Evolutionary conservation across 2,888 invertebrate genomes (phyloP), one percentile per base, ranked within the genome.

Genomic region (Pristionchus entomophagus): DNA sequence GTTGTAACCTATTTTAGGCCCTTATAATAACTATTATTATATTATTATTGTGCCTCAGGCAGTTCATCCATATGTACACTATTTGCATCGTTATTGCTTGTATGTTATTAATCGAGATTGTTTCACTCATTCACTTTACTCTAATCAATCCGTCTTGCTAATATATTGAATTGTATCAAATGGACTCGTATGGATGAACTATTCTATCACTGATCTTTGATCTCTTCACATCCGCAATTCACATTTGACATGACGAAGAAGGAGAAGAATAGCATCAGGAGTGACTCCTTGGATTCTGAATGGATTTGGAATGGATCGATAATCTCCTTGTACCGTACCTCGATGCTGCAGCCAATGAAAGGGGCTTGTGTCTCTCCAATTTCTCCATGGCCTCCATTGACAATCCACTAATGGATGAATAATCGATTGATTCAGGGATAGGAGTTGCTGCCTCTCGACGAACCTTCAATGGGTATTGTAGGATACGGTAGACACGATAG

Each of bases 361-460:
- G 87, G 2, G 93, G 93, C 35, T 91, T 89, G n/a, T 87, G 84
- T 80, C 86, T 45, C 19, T 91, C 89, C 85, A 93, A 80, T 83
- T 93, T 94, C 86, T 93, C 93, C 29, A 90, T 86, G 51, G 92
- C 90, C 86, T 93, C 93, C 81, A 89, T 96, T 96, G 94, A 97
- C 96, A 10, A 96, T 96, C 87, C 97, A 22, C 83, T 82, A 85
- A 92, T 88, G 35, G 78, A 73, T 1, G 88, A 82, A 83, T 91
- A 92, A 84, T 92, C 89, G 19, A 92, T 87, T 62, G 90, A 86
- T 32, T 91, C 91, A 12, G 92, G 92, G 32, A 92, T 87, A 35
- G 78, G 78, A 8, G 89, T 89, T 4, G 87, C 78, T 22, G 91
- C 85, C 86, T 92, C 92, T 5, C 88, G 86, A 35, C 90, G 89